Percentiles rank a stretch among this genome's conserved stretches.
Evolutionary conservation across 2,113 vertebrate species (phyloP).

Genomic region (Caranx melampygus): DNA sequence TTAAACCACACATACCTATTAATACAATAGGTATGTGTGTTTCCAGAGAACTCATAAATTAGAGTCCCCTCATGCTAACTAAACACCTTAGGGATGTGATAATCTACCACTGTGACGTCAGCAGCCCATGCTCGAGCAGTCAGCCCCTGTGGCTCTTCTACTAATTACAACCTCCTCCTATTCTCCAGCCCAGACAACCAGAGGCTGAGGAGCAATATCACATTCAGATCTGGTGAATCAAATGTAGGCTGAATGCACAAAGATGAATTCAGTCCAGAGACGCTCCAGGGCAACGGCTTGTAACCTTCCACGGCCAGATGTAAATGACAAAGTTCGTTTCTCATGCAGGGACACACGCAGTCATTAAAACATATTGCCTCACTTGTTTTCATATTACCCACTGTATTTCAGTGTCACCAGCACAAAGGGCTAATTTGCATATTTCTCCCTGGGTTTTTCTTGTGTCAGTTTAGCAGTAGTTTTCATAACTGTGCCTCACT

Average conservation of each 20-base stretch:
- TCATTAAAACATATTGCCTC: constrained; percentile 37
- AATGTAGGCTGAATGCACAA: constrained; percentile 28
- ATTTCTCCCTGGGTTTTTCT: constrained; percentile 3
- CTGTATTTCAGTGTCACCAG: constrained; percentile 14
- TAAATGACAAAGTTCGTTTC: constrained; percentile 30
- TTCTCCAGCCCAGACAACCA: constrained; percentile 4
- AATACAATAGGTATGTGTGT: not conserved
- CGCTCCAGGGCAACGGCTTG: constrained; percentile 5
- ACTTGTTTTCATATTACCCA: constrained; percentile 25
- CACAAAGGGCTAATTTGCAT: constrained; percentile 14
- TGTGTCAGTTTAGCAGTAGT: not conserved
- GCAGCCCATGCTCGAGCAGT: not conserved
- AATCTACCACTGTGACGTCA: constrained; percentile 9
- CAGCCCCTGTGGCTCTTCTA: not conserved
- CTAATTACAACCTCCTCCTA: constrained; percentile 2
- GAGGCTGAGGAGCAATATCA: constrained; percentile 5
- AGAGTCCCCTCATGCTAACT: not conserved
- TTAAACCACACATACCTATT: not conserved
- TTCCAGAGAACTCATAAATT: not conserved
- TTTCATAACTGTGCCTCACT: not conserved
- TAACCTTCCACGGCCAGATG: constrained; percentile 19
- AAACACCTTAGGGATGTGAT: constrained; percentile 6
- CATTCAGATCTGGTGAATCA: constrained; percentile 20
- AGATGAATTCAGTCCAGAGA: constrained; percentile 35
- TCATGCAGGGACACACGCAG: constrained; percentile 6